Base-by-base conservation (phyloP, 2,888 invertebrate genomes). In the Zelleria hepariella region DNA sequence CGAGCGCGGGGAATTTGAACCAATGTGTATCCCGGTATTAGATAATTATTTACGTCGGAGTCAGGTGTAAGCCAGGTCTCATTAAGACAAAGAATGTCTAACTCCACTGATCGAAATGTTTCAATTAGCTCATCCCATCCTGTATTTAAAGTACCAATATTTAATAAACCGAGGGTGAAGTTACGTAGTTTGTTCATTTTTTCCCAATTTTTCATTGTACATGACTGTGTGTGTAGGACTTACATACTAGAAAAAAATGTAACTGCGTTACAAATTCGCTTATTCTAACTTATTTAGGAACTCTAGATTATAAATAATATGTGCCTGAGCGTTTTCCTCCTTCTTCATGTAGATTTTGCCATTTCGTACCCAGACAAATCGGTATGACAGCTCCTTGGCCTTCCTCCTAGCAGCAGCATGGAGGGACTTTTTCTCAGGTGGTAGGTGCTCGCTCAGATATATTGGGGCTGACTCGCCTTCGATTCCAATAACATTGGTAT, bases 401-500 rank as follows among this genome's bases (percentile, higher is more conserved):
- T 47, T 53, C 2, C 5, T 49, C 15, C 59, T 23, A 10, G 59
- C 25, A 21, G 59, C 59, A 48, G 59, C 56, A 26, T 59, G 59
- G n/a, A 59, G 48, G 6, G 56, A 24, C 32, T 59, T 59, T 15
- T 59, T 59, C 2, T 18, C 24, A 2, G 59, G 56, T 18, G 56
- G 7, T 20, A 59, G 24, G 21, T 59, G 56, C 24, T 59, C 59
- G 20, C n/a, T 23, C 15, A 59, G 21, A 75, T 42, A 60, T 15
- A 73, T 56, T 21, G 65, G 59, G 48, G 18, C 6, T 4, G n/a
- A 8, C n/a, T 27, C n/a, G n/a, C 59, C 59, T 8, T 42, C 25
- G 23, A 59, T 27, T n/a, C 47, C 54, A n/a, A 59, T 20, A 15
- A 42, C 54, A 4, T 15, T 10, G 23, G 54, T 51, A 47, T 25